Percentiles rank a stretch among this genome's conserved stretches.
These are phyloP conservation scores for Champsocephalus gunnari DNA, from an alignment of 2,797 vertebrate genomes.

Conservation along the genomic window DNA sequence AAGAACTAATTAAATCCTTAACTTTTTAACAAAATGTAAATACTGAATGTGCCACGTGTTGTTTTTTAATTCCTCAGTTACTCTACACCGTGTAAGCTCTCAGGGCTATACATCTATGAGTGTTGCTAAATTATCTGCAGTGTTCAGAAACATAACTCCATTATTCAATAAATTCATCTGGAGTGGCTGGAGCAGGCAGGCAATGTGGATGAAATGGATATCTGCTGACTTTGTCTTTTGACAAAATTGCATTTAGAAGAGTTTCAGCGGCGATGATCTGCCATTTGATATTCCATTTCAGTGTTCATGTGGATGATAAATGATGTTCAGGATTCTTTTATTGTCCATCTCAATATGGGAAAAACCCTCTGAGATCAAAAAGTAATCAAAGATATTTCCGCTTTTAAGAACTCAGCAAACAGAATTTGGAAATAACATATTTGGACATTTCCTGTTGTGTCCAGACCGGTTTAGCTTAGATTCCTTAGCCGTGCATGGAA, in stretches of 20 bases:
- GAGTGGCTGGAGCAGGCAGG: conserved; percentile 28
- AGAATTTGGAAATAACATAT: conserved; percentile 16
- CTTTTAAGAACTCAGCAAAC: conserved; percentile 3
- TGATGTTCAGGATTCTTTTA: conserved; percentile 23
- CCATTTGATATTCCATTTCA: conserved; percentile 62
- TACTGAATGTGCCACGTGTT: not conserved
- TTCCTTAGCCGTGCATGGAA: not conserved
- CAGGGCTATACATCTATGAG: conserved; percentile 26
- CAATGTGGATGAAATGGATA: conserved; percentile 45
- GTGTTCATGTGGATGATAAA: conserved; percentile 30
- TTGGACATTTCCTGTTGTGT: conserved; percentile 11
- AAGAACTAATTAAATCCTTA: not conserved
- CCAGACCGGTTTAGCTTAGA: not conserved
- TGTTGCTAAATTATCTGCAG: conserved; percentile 37
- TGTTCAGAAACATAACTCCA: conserved; percentile 49
- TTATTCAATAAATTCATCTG: conserved; percentile 44
- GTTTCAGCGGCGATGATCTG: conserved; percentile 53
- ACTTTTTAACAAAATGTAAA: conserved; percentile 2
- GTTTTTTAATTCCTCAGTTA: conserved; percentile 15
- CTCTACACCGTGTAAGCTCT: not conserved
- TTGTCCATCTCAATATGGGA: conserved; percentile 13
- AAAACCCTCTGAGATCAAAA: conserved; percentile 11
- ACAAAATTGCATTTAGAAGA: conserved; percentile 65
- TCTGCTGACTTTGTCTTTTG: conserved; percentile 43
- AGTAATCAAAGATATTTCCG: not conserved